A percentile compares a stretch with the other conserved stretches of the same genome.
phyloP scores from a whole-genome alignment of 2,888 invertebrate genomes.

The Pseudanteris insignis region DNA sequence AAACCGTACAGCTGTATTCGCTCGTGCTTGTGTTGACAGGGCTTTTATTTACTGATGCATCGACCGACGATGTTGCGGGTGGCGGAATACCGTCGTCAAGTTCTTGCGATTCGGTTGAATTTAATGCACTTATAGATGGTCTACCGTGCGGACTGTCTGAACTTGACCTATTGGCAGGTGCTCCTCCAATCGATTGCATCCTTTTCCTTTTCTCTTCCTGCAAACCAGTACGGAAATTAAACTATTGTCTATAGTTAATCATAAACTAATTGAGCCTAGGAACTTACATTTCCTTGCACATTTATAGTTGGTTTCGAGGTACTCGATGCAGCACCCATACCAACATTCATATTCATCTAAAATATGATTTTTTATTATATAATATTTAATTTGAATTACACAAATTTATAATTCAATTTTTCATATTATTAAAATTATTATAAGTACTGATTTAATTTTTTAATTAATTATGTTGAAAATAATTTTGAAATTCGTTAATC shows the following conservation, averaged over 20 bases:
- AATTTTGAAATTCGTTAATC: no score
- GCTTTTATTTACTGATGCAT: conserved; percentile 55
- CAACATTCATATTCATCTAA: conserved; percentile 59
- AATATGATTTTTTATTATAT: no score
- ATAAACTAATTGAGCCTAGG: no score
- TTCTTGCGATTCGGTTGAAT: conserved; percentile 56
- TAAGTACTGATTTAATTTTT: no score
- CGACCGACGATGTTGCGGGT: conserved; percentile 46
- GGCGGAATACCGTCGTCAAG: conserved; percentile 54
- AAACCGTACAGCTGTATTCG: conserved; percentile 48
- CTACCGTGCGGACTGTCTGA: conserved; percentile 57
- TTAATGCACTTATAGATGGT: conserved; percentile 56
- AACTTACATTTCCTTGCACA: no score
- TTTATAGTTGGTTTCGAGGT: conserved; percentile 62
- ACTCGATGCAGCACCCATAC: conserved; percentile 59
- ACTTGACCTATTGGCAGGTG: conserved; percentile 50
- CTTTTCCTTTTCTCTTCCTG: conserved; percentile 60
- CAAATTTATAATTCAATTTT: no score
- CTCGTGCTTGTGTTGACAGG: conserved; percentile 55
- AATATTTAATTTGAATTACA: no score
- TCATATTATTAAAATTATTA: no score
- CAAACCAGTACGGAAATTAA: conserved; percentile 18
- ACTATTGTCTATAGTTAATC: no score
- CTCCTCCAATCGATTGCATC: conserved; percentile 57
- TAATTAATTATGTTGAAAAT: no score